These are phyloP conservation scores for Sternotherus odoratus DNA, from an alignment of 2,797 vertebrate species.

Conservation along the genomic window DNA sequence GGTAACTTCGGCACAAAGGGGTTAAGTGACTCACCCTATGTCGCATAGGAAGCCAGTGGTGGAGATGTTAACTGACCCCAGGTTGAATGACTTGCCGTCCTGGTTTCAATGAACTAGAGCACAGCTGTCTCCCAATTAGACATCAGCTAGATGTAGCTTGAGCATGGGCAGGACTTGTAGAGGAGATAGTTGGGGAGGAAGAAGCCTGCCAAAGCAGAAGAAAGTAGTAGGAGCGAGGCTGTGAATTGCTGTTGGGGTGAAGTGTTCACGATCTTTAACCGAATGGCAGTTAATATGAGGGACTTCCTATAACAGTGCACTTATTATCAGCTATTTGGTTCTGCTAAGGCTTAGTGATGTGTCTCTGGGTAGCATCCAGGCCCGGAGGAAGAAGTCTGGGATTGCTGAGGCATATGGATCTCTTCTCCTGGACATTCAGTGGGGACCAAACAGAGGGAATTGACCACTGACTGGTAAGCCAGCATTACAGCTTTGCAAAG, in stretches of 20 bases:
- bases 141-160: not conserved
- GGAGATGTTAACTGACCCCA: not conserved
- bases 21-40: not conserved
- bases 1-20: not conserved
- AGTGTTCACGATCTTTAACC: not conserved
- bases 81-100: not conserved
- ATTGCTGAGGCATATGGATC: fast-evolving
- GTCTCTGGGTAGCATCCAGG: not conserved
- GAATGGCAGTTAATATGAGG: not conserved
- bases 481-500: not conserved
- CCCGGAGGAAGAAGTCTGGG: not conserved
- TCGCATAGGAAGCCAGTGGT: not conserved
- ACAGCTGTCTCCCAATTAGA: not conserved
- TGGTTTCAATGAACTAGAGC: too few relatives aligned
- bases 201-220: not conserved
- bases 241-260: not conserved
- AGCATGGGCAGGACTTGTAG: fast-evolving
- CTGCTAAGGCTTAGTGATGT: not conserved
- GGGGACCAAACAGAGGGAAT: not conserved
- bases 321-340: not conserved
- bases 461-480: not conserved
- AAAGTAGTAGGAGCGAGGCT: not conserved
- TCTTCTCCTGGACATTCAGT: not conserved
- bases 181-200: not conserved
- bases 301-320: not conserved